Conservation (phyloP, 2,797 vertebrate genomes). For the Telmatherina bonti region DNA sequence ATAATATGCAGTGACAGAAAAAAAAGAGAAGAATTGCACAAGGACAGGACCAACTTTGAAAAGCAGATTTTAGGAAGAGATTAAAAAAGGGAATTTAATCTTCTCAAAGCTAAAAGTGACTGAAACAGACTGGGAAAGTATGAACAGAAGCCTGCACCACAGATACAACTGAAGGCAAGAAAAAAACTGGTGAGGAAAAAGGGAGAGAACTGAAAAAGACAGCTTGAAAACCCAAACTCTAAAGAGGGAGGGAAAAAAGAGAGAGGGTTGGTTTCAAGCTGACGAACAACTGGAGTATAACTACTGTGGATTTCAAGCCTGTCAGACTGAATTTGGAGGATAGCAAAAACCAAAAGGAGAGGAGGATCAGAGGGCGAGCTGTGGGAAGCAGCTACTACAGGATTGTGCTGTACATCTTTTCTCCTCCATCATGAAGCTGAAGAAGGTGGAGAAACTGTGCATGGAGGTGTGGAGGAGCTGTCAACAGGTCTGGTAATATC, state of each 20-base stretch:
- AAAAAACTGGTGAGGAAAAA: constrained; percentile 14
- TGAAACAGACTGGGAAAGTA: constrained; percentile 39
- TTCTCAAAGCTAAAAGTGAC: constrained; percentile 40
- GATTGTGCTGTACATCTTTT: constrained; percentile 48
- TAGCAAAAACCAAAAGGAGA: constrained; percentile 35
- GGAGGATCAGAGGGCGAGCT: constrained; percentile 31
- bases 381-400: constrained; percentile 27
- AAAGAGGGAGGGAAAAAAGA: constrained; percentile 16
- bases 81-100: constrained; percentile 43
- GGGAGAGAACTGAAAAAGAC: constrained; percentile 25
- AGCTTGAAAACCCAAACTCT: constrained; percentile 25
- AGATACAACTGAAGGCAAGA: constrained; percentile 17
- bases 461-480: constrained; percentile 83
- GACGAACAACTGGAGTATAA: constrained; percentile 34
- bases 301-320: constrained; percentile 47
- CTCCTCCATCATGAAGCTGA: constrained; percentile 80
- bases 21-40: constrained; percentile 4
- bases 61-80: constrained; percentile 35
- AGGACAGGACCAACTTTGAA: constrained; percentile 24
- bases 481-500: constrained; percentile 77
- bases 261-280: constrained; percentile 35
- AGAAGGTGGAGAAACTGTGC: constrained; percentile 80
- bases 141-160: constrained; percentile 22
- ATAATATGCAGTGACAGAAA: constrained; percentile 18
- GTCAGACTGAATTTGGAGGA: constrained; percentile 46